Conservation (phyloP, 2,113 vertebrate genomes). For the Sinocyclocheilus anophthalmus region DNA sequence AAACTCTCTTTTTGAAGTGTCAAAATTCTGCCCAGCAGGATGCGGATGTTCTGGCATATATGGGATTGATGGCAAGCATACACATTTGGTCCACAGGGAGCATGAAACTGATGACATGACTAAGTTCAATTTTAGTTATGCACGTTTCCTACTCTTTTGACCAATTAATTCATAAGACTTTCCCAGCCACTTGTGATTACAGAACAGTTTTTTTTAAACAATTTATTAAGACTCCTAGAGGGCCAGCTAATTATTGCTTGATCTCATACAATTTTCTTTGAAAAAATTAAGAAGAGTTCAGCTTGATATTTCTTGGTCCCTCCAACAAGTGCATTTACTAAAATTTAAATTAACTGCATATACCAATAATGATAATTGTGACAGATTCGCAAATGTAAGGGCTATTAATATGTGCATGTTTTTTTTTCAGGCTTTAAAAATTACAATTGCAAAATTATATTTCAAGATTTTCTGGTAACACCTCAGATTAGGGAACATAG, state of each 20-base stretch:
- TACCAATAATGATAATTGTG: not conserved
- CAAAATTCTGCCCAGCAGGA: not conserved
- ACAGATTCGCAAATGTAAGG: not conserved
- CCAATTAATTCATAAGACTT: not conserved
- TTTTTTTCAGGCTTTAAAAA: not conserved
- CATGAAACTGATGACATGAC: not conserved
- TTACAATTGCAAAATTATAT: not conserved
- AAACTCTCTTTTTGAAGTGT: not conserved
- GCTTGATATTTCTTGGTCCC: not conserved
- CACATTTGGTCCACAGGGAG: not conserved
- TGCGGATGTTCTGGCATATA: not conserved
- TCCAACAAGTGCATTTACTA: not conserved
- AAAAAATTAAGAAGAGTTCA: not conserved
- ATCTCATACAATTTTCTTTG: not conserved
- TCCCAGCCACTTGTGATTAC: not conserved
- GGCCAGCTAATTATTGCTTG: not conserved
- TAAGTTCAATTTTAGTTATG: not conserved
- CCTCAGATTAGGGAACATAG: no score
- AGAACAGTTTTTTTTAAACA: not conserved
- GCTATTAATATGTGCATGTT: no score
- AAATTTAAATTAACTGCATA: not conserved
- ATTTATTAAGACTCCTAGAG: not conserved
- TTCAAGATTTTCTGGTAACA: not conserved
- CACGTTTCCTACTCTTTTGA: not conserved
- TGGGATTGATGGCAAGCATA: not conserved